Base-by-base conservation (phyloP, 2,113 vertebrate genomes). In the Tragelaphus strepsiceros region DNA sequence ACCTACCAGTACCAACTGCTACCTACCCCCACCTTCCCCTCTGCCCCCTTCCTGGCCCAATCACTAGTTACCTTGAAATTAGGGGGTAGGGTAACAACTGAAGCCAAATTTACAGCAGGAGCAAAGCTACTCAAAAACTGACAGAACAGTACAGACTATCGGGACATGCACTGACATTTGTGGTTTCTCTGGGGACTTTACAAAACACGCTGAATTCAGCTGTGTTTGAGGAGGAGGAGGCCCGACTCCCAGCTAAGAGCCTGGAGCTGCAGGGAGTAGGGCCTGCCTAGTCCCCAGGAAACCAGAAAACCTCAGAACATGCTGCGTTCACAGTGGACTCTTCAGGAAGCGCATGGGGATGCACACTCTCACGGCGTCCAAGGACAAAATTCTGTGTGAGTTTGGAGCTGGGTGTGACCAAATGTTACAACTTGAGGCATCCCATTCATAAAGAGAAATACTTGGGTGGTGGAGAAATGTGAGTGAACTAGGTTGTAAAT, bases 31-130 rank as follows among this genome's bases (percentile, higher is more conserved):
- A 16, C 6, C 78, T 0, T 9, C 43, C 56, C 56, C 28, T 2
- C 39, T 5, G 49, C 74, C 49, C 5, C 0, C 28, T 30, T n/a
- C 17, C 28, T 2, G 24, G 51, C 90, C 61, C 62, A 5, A 21
- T 84, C 7, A n/a, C 26, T 64, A 80, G 56, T 82, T 30, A 6
- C 46, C n/a, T 26, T n/a, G 90, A 86, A 22, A 35, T 1, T 6
- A 28, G 49, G n/a, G 15, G 22, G 2, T 8, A 28, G 0, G 4
- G 1, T 46, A 35, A 71, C 84, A 67, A 24, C 59, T 80, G 64
- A 98, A 95, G 95, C 97, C 56, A 95, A 49, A 84, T 94, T 71
- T 84, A 98, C 92, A 98, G 95, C 97, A n/a, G 49, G 51, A 67
- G 30, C 32, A 0, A 90, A 96, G 78, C 85, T 53, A 56, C 67